Evolutionary conservation across 2,797 vertebrate genomes (phyloP), one percentile per base, ranked within the genome.

Genomic region (Sebastolobus alascanus): DNA sequence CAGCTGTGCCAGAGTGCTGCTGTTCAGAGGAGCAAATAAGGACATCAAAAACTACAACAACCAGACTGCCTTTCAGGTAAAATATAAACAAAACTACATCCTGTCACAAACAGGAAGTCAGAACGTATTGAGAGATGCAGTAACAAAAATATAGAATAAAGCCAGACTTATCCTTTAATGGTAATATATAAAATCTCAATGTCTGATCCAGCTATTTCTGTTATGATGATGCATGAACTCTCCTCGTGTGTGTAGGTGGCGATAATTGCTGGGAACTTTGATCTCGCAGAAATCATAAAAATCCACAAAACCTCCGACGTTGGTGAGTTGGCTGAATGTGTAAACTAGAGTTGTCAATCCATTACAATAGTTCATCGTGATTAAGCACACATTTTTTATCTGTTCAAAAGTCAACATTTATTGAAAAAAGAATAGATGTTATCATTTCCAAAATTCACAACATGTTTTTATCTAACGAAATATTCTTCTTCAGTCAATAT

Each of bases 11-110:
- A 94, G 98, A 72, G 98, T 99, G 59, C 95, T 99, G 83, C 96
- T 99, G 77, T 99, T 99, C 94, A 96, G 98, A 18, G 98, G 98
- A 50, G 97, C 97, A 13, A 98, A 97, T 92, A 99, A 99, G 86
- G 98, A 99, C 59, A 96, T 98, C 65, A 98, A 98, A 83, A 99
- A 99, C 93, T 99, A 98, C 95, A 99, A 99, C 94, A 99, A 97
- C 95, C 98, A 99, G 95, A 99, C 98, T 0, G 98, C 98, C 0
- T 99, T 99, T 77, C 96, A 96, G 96, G 96, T 96, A 89, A 63
- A 55, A 27, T 1, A 25, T 33, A 10, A 20, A n/a, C n/a, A 77
- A 54, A 58, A 43, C 8, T 33, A 65, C 46, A 43, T 16, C 64
- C 22, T 38, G 61, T 35, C 16, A 46, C 43, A 46, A 46, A 46